Conservation (phyloP, 2,113 vertebrate genomes). For the Odontesthes bonariensis region DNA sequence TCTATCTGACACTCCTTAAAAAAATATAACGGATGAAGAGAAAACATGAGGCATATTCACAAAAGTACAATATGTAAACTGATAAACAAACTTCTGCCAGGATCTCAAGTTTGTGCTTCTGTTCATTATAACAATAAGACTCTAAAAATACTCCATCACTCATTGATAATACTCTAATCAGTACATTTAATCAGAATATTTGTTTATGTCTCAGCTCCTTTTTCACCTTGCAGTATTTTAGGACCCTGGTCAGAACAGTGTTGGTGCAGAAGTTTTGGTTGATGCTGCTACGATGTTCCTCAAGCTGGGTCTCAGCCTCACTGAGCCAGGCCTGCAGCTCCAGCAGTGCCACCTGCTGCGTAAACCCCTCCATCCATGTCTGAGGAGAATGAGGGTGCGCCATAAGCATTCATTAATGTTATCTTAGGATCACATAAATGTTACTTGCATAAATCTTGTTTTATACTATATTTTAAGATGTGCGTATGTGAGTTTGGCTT, state of each 20-base stretch:
- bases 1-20: slow-evolving; percentile 85
- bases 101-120: neutral
- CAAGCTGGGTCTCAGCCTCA: slow-evolving; percentile 71
- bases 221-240: slow-evolving; percentile 87
- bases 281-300: slow-evolving; percentile 31
- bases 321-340: slow-evolving; percentile 86
- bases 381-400: slow-evolving; percentile 52
- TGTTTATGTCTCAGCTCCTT: neutral
- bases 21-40: neutral
- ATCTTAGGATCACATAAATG: too few species aligned
- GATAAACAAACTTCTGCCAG: neutral
- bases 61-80: neutral
- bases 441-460: too few species aligned
- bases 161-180: neutral
- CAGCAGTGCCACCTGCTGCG: slow-evolving; percentile 85
- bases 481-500: too few species aligned
- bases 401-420: neutral
- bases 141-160: neutral
- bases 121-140: neutral
- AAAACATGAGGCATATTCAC: too few species aligned
- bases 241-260: slow-evolving; percentile 73
- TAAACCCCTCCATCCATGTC: slow-evolving; percentile 87
- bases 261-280: slow-evolving; percentile 19
- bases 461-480: too few species aligned
- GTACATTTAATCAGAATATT: neutral